These are phyloP conservation scores for Neogobius melanostomus DNA, from an alignment of 2,113 vertebrate genomes.

Conservation along the genomic window DNA sequence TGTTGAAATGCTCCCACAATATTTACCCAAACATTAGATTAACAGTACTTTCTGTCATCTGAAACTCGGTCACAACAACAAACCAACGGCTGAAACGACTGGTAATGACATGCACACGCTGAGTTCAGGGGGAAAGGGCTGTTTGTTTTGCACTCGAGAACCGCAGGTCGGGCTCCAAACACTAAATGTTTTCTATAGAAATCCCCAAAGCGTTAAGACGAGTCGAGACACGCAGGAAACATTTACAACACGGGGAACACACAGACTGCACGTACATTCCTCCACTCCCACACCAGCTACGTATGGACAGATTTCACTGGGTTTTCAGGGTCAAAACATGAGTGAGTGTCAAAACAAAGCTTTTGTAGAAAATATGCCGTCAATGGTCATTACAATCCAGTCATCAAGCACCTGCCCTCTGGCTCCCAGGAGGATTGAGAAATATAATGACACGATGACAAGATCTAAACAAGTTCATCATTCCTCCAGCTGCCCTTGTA, in stretches of 20 bases:
- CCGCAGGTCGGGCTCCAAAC: background rate
- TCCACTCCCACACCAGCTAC: background rate
- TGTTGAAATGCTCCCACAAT: no score
- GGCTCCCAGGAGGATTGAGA: no score
- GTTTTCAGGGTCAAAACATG: no score
- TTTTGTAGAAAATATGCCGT: no score
- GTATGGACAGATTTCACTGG: no score
- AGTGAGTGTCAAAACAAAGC: no score
- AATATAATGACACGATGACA: no score
- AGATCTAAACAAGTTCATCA: no score
- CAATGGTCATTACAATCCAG: no score
- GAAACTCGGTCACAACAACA: background rate
- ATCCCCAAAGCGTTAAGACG: background rate
- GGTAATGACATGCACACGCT: background rate
- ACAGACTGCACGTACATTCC: background rate
- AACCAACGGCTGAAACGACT: background rate
- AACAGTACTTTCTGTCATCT: background rate
- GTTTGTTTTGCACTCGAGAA: background rate
- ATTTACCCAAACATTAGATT: no score
- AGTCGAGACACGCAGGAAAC: slow-evolving; percentile 6
- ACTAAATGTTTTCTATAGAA: background rate
- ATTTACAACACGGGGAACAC: slow-evolving; percentile 1
- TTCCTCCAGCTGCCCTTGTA: no score
- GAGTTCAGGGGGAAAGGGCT: background rate
- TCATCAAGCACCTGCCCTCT: no score